Conservation (phyloP, 2,888 invertebrate genomes). For the Vanessa cardui region DNA sequence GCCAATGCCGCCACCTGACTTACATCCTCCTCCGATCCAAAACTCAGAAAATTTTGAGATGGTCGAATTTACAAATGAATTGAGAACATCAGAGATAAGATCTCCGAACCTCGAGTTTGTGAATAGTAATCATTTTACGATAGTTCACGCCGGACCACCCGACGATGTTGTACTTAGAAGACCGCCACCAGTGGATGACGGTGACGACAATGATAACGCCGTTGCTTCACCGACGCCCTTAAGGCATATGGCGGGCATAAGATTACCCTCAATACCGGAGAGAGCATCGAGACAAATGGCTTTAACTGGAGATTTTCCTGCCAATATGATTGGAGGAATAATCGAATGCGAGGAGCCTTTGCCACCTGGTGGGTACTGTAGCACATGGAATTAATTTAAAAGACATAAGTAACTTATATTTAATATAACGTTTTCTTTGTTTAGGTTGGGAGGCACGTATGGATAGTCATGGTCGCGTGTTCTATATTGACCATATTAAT, state of each 20-base stretch:
- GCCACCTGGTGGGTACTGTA: constrained; percentile 87
- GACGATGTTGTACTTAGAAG: constrained; percentile 77
- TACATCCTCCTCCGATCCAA: constrained; percentile 80
- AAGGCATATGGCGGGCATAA: constrained; percentile 87
- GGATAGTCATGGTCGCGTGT: constrained; percentile 97
- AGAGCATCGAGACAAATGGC: constrained; percentile 84
- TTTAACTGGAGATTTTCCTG: constrained; percentile 79
- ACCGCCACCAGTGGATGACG: constrained; percentile 68
- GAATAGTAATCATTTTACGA: constrained; percentile 82
- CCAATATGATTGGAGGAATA: constrained; percentile 80
- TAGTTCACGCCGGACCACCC: constrained; percentile 77
- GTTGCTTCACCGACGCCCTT: constrained; percentile 84
- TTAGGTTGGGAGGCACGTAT: constrained; percentile 98
- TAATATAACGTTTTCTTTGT: constrained; percentile 39
- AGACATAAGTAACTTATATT: neutral
- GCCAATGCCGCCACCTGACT: constrained; percentile 81
- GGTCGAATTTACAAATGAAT: constrained; percentile 76
- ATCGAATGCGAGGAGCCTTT: constrained; percentile 90
- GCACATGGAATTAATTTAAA: neutral
- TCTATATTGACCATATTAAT: constrained; percentile 98
- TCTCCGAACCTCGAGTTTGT: constrained; percentile 82
- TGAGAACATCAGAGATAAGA: constrained; percentile 78
- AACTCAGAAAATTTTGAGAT: constrained; percentile 73
- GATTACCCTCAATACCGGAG: constrained; percentile 92
- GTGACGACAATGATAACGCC: constrained; percentile 73